Evolutionary conservation across 2,888 invertebrate species (phyloP).

Genomic region (Microctonus aethiopoides): DNA sequence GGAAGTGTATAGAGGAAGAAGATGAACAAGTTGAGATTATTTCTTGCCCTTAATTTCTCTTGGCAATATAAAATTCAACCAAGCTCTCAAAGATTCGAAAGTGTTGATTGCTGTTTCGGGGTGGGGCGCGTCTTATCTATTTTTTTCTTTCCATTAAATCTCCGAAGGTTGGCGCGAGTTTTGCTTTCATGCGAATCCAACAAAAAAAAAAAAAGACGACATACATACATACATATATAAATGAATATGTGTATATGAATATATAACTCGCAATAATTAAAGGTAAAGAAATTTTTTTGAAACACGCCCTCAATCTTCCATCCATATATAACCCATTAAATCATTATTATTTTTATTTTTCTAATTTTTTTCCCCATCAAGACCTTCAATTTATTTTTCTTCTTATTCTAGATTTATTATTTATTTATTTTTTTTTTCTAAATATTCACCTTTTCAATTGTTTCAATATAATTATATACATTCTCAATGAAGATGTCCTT

Average conservation of each 20-base stretch:
- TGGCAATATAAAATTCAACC: conserved; percentile 3
- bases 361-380: neutral
- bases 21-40: conserved; percentile 17
- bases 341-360: neutral
- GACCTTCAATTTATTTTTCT: neutral
- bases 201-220: neutral
- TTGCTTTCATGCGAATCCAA: neutral
- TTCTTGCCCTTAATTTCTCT: conserved; percentile 23
- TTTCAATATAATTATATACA: conserved; percentile 49
- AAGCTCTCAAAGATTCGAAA: conserved; percentile 3
- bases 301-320: neutral
- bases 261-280: neutral
- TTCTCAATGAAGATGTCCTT: conserved; percentile 59
- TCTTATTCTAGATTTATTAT: neutral
- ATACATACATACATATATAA: neutral
- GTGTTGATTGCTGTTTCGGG: conserved; percentile 13
- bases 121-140: neutral
- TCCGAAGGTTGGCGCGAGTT: neutral
- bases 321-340: neutral
- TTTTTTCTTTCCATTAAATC: neutral
- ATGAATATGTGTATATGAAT: neutral
- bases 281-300: neutral
- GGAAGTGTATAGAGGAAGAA: conserved; percentile 9
- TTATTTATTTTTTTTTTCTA: neutral
- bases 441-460: conserved; percentile 59